A percentile compares a stretch with the other conserved stretches of the same genome.
Evolutionary conservation across 2,797 vertebrate species (phyloP).

Genomic region (Brotula barbata): DNA sequence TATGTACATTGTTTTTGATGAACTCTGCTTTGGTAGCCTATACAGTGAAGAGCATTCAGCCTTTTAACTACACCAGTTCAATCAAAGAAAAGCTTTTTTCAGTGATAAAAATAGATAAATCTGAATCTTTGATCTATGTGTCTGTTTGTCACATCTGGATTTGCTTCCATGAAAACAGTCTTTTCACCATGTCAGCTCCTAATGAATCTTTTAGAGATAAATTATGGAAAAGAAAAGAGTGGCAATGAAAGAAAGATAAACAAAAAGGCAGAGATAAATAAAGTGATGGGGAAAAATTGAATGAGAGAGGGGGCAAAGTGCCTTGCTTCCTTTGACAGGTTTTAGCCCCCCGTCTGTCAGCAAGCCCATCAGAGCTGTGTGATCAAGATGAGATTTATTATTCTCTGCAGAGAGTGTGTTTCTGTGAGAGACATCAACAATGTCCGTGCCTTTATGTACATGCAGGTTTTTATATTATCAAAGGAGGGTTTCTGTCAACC

Average conservation of each 20-base stretch:
- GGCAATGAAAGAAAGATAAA: not conserved
- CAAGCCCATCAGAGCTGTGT: constrained; percentile 49
- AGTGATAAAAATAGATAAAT: constrained; percentile 49
- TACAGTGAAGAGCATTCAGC: constrained; percentile 2
- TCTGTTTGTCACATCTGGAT: constrained; percentile 36
- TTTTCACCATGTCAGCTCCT: constrained; percentile 26
- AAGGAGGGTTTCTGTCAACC: constrained; percentile 47
- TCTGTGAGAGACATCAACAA: constrained; percentile 11
- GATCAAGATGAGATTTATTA: constrained; percentile 67
- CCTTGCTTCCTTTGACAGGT: constrained; percentile 40
- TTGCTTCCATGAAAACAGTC: constrained; percentile 55
- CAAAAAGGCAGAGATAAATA: constrained; percentile 35
- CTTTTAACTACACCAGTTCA: constrained; percentile 16
- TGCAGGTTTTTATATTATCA: constrained; percentile 45
- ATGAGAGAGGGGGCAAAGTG: constrained; percentile 33
- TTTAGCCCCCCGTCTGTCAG: constrained; percentile 50
- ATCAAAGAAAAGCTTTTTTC: constrained; percentile 38
- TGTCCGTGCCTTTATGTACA: constrained; percentile 1
- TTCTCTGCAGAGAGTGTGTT: constrained; percentile 37
- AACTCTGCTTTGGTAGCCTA: constrained; percentile 12
- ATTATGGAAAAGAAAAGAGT: constrained; percentile 29
- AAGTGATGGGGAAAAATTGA: constrained; percentile 23
- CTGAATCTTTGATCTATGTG: constrained; percentile 42
- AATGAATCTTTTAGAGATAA: constrained; percentile 54
- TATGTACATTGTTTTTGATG: not conserved